Evolutionary conservation across 2,113 vertebrate species (phyloP).

Genomic region (Benitochromis conjunctus): DNA sequence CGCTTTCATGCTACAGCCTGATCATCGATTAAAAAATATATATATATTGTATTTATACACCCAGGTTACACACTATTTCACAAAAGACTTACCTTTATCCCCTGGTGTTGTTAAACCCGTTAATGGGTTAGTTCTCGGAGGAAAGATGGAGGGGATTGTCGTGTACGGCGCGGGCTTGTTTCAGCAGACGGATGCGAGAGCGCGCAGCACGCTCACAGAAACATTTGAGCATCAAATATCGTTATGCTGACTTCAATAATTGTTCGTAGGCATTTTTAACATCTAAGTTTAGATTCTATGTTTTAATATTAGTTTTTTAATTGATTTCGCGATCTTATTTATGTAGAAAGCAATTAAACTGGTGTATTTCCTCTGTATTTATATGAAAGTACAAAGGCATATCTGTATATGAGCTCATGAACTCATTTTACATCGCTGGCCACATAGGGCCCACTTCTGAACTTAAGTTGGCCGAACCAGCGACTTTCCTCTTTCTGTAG

Average conservation of each 20-base stretch:
- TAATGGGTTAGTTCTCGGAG: neutral
- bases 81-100: conserved; percentile 23
- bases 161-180: conserved; percentile 31
- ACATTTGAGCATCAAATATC: neutral
- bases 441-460: neutral
- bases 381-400: neutral
- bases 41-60: neutral
- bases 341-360: neutral
- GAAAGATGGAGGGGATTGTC: neutral
- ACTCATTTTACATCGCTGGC: neutral
- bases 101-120: neutral
- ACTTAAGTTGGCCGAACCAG: neutral
- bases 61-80: neutral
- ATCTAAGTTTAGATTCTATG: neutral
- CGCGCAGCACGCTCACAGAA: conserved; percentile 29
- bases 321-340: neutral
- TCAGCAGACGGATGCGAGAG: conserved; percentile 1
- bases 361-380: neutral
- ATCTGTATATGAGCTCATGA: neutral
- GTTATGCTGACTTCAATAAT: neutral
- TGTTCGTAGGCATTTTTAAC: neutral
- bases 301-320: neutral
- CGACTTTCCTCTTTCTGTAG: neutral
- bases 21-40: neutral
- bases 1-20: neutral